phyloP scores from a whole-genome alignment of 1,140 invertebrate genomes.

The Ectropis grisescens region DNA sequence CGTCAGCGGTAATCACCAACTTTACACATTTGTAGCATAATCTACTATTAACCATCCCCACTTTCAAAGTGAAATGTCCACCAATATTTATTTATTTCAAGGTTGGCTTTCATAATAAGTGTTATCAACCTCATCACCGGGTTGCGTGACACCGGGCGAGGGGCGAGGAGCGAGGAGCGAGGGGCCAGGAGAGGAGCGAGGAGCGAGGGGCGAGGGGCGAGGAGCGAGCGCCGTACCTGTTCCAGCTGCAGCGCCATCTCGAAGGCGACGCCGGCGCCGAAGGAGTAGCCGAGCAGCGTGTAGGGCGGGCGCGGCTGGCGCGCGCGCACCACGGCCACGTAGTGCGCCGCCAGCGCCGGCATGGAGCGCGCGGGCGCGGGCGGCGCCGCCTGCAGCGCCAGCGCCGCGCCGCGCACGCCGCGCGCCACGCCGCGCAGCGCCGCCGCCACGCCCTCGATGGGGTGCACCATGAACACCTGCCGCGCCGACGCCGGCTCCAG shows the following conservation, averaged over 20 bases:
- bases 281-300: constrained; percentile 93
- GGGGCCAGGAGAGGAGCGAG: not conserved
- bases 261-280: constrained; percentile 91
- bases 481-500: constrained; percentile 22
- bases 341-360: constrained; percentile 81
- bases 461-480: constrained; percentile 79
- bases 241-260: constrained; percentile 93
- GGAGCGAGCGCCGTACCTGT: constrained; percentile 41
- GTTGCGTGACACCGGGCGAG: not conserved
- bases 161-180: no score
- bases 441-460: constrained; percentile 90
- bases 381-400: constrained; percentile 90
- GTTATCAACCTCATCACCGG: no score
- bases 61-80: no score
- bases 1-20: no score
- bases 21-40: no score
- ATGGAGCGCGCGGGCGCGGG: constrained; percentile 82
- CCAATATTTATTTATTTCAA: no score
- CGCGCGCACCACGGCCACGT: constrained; percentile 82
- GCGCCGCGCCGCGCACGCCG: constrained; percentile 82
- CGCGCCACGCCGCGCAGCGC: constrained; percentile 78
- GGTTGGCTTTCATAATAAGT: no score
- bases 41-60: no score
- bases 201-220: no score
- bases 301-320: constrained; percentile 89